phyloP scores from a whole-genome alignment of 2,888 invertebrate genomes.

The Netelia fuscicornis region DNA sequence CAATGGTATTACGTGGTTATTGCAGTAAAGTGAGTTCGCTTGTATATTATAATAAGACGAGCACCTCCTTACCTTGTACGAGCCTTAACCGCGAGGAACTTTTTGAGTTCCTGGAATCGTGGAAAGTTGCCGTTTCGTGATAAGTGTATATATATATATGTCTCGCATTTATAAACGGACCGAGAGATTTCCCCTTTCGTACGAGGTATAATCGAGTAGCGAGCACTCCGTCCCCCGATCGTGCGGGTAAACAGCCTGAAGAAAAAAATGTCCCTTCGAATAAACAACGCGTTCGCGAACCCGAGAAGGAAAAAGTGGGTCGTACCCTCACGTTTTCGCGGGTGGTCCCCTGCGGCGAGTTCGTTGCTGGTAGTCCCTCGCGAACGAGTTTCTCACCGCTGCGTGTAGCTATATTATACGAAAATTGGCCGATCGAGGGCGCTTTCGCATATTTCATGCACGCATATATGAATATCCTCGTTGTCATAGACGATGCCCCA shows the following conservation, averaged over 20 bases:
- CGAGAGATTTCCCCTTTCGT: slow-evolving; percentile 43
- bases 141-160: slow-evolving; percentile 3
- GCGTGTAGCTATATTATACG: slow-evolving; percentile 12
- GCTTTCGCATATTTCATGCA: slow-evolving; percentile 50
- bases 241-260: neutral
- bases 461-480: slow-evolving; percentile 7
- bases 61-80: slow-evolving; percentile 56
- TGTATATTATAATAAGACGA: slow-evolving; percentile 34
- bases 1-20: slow-evolving; percentile 30
- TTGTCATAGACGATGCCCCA: neutral
- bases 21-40: slow-evolving; percentile 42
- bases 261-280: neutral
- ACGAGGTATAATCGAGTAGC: neutral
- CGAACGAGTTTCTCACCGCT: slow-evolving; percentile 57
- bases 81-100: slow-evolving; percentile 29
- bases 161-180: slow-evolving; percentile 16
- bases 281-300: slow-evolving; percentile 20
- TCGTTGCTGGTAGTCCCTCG: neutral
- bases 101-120: slow-evolving; percentile 73
- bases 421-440: slow-evolving; percentile 48
- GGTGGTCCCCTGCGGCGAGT: slow-evolving; percentile 20
- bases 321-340: slow-evolving; percentile 39
- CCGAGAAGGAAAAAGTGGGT: slow-evolving; percentile 49
- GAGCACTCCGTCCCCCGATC: neutral
- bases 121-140: slow-evolving; percentile 71